These are phyloP conservation scores for Monopis laevigella DNA, from an alignment of 2,888 invertebrate species.

Conservation along the genomic window DNA sequence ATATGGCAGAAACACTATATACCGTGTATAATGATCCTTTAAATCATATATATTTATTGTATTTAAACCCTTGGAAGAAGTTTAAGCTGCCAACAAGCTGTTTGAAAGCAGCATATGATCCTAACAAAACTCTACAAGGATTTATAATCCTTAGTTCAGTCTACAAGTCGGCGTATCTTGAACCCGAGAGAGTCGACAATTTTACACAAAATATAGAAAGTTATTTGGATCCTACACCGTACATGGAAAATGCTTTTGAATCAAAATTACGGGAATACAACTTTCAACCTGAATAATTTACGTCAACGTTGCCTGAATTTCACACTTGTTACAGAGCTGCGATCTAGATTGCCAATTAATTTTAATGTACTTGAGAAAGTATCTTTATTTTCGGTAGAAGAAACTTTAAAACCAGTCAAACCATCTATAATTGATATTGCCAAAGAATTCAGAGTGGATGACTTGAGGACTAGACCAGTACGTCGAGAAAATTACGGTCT, in stretches of 20 bases:
- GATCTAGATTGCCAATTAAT: neutral
- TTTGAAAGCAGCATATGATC: neutral
- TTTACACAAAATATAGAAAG: neutral
- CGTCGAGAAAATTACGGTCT: constrained; percentile 17
- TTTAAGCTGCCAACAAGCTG: neutral
- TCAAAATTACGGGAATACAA: neutral
- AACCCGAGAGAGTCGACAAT: neutral
- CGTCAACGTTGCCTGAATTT: neutral
- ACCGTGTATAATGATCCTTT: too few relatives aligned
- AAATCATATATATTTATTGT: too few relatives aligned
- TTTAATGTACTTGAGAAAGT: neutral
- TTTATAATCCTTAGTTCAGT: neutral
- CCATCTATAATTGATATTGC: neutral
- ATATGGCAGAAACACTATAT: too few relatives aligned
- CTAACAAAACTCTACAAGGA: neutral
- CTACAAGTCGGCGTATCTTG: neutral
- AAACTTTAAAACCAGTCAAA: neutral
- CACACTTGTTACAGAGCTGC: neutral
- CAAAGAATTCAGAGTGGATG: neutral
- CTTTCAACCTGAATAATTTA: neutral
- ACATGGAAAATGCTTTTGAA: neutral
- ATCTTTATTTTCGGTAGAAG: neutral
- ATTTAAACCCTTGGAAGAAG: too few relatives aligned
- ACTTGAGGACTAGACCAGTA: too few relatives aligned
- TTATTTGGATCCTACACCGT: neutral